Base-by-base conservation (phyloP, 1,140 invertebrate genomes). In the Trichogramma pretiosum region DNA sequence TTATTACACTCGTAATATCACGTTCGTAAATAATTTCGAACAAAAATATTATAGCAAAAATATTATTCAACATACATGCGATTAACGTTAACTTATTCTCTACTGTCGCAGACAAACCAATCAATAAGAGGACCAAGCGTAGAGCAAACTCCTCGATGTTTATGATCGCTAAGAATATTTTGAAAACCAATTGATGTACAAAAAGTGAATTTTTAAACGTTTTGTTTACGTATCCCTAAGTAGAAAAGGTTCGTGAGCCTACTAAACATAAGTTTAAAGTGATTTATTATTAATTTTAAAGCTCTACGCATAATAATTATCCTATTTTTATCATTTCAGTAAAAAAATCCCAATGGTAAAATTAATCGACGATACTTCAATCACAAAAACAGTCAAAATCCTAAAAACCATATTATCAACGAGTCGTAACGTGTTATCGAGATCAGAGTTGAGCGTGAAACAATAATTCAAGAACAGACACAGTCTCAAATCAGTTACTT, bases 241-340 rank as follows among this genome's bases (percentile, higher is more conserved):
- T 34, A 8, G 4, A 14, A 5, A 34, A 34, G 5, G 9, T 16
- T 34, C 16, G n/a, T 4, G 5, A 34, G n/a, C n/a, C 33, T 34
- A 7, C 5, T 7, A 7, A 28, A 7, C 11, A 28, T 11, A 28
- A 7, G 26, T 30, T 9, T 9, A 30, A 34, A 34, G 16, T 34
- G 9, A n/a, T 11, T 34, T n/a, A 34, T 5, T 5, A n/a, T 11
- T 11, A 34, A 11, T 34, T n/a, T 34, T 34, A 5, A 11, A 28
- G 24, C 5, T 32, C 4, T 17, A 14, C 19, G 13, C 32, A 7
- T 17, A 44, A 30, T 37, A 18, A 39, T 39, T 53, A 56, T 49
- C 55, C 55, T 2, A 54, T 14, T 50, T 41, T 56, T 38, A 37
- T 13, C 11, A 54, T 47, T 50, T 56, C 55, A 22, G 52, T 13